A percentile compares a stretch with the other conserved stretches of the same genome.
phyloP scores from a whole-genome alignment of 2,888 invertebrate genomes.

The Lingula anatina region DNA sequence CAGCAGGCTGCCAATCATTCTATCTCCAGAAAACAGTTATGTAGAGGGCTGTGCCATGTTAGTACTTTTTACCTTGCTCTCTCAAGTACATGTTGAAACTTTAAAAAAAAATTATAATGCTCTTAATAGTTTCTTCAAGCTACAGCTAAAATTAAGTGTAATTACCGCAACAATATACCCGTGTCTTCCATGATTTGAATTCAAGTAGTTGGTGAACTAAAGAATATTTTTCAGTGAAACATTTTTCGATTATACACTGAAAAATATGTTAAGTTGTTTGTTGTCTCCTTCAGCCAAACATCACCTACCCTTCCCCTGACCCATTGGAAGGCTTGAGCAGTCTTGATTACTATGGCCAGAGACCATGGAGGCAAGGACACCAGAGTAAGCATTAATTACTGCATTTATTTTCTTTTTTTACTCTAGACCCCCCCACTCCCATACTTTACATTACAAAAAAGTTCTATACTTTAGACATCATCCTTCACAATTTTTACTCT shows the following conservation, averaged over 20 bases:
- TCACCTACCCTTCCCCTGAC: no score
- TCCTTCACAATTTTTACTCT: no score
- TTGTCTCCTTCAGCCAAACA: no score
- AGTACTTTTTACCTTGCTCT: constrained; percentile 6
- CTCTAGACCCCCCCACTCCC: no score
- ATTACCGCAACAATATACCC: not conserved
- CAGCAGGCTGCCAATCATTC: constrained; percentile 90
- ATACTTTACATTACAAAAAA: no score
- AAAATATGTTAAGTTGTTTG: no score
- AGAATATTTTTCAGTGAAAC: no score
- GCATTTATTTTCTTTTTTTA: no score
- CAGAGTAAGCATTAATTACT: constrained; percentile 40
- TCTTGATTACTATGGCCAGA: constrained; percentile 86
- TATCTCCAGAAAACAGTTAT: constrained; percentile 68
- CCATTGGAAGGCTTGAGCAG: constrained; percentile 56
- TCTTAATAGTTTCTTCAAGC: not conserved
- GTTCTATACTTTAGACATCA: no score
- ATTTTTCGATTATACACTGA: no score
- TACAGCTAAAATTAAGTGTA: not conserved
- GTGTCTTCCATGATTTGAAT: not conserved
- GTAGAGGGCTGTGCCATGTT: constrained; percentile 68
- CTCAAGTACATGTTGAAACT: constrained; percentile 10
- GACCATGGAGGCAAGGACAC: constrained; percentile 67
- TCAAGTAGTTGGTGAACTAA: no score
- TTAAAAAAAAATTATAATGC: not conserved